Base-by-base conservation (phyloP, 2,888 invertebrate genomes). In the Nudaria mundana region DNA sequence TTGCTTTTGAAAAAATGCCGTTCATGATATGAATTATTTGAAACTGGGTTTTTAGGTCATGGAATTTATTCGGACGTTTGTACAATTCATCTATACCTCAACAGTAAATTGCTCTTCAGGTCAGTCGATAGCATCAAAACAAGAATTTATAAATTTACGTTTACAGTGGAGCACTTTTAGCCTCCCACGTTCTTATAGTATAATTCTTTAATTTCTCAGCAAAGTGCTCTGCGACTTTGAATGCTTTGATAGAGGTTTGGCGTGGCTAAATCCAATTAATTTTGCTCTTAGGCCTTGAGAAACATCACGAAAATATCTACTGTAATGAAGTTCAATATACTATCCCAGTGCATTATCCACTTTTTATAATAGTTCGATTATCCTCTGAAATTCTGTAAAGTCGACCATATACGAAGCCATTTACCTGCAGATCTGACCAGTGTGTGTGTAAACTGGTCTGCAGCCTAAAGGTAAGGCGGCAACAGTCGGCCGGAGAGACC, bases 11-110 rank as follows among this genome's bases (percentile, higher is more conserved):
- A 7, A 76, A 76, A 74, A 75, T 81, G 86, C 84, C 81, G 84
- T 83, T 79, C 49, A 56, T 61, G 76, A 72, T 72, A 76, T 52
- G 55, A 56, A 81, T 76, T 5, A 78, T 76, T 64, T 66, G 3
- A 25, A 68, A 82, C 77, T 74, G 62, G 80, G 81, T 82, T 83
- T 77, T 62, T 72, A 69, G 81, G 62, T 54, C 81, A 44, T 50
- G 25, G n/a, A 33, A 44, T 14, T 35, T 49, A 34, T 37, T 24
- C 29, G 2, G 12, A 26, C 12, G 33, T 11, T 33, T 23, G 4
- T n/a, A 16, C 15, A n/a, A 7, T 23, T n/a, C 10, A 5, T 10
- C 4, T 37, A 37, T 31, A 26, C n/a, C 38, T 32, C 30, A 33
- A 22, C 22, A n/a, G 28, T 15, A 5, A 14, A 0, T 12, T 22